Evolutionary conservation across 2,888 invertebrate genomes (phyloP).

Genomic region (Caenorhabditis sp.): DNA sequence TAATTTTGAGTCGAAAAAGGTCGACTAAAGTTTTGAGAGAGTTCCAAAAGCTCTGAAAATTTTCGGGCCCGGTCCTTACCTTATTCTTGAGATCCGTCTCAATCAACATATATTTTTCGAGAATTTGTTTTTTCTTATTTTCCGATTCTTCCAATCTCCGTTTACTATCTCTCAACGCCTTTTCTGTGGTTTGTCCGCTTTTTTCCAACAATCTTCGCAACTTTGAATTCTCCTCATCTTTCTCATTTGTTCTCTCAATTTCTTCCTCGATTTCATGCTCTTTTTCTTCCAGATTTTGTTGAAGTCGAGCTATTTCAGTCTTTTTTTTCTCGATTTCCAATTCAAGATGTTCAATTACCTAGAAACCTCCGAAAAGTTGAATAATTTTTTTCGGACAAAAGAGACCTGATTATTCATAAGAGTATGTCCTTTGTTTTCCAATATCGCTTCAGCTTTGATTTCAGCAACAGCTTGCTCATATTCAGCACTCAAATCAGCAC

Average conservation of each 20-base stretch:
- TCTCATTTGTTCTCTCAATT: constrained; percentile 27
- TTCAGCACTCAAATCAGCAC: constrained; percentile 32
- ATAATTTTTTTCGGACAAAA: background rate
- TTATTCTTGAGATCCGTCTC: constrained; percentile 27
- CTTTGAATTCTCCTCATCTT: constrained; percentile 38
- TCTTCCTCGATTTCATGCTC: constrained; percentile 27
- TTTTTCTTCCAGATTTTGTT: constrained; percentile 21
- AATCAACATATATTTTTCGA: constrained; percentile 37
- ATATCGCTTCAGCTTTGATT: constrained; percentile 28
- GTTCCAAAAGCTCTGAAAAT: no score
- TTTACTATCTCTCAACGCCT: constrained; percentile 42
- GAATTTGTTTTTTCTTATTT: constrained; percentile 28
- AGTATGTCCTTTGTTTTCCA: constrained; percentile 43
- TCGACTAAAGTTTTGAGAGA: no score
- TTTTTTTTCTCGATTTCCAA: constrained; percentile 25
- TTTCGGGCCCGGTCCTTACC: background rate
- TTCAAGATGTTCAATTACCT: constrained; percentile 43
- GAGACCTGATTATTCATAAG: constrained; percentile 45
- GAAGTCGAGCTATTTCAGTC: constrained; percentile 23
- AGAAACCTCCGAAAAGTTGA: background rate
- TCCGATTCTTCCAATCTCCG: constrained; percentile 44
- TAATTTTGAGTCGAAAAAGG: no score
- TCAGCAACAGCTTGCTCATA: constrained; percentile 35
- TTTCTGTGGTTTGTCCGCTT: constrained; percentile 39
- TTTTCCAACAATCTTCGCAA: constrained; percentile 40